These are phyloP conservation scores for Thalpophila matura DNA, from an alignment of 2,888 invertebrate species.

Conservation along the genomic window DNA sequence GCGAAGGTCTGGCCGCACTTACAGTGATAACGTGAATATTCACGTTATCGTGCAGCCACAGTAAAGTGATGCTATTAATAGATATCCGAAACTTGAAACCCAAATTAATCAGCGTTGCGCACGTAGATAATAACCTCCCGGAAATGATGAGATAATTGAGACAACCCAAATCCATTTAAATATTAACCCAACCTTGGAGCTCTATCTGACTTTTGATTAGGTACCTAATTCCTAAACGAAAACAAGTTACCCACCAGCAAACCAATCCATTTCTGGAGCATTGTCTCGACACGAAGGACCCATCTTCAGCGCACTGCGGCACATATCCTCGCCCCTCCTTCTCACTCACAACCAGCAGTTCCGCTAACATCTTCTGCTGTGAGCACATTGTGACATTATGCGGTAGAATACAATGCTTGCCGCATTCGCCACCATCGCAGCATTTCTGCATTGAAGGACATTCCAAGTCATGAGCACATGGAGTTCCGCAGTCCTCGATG, in stretches of 20 bases:
- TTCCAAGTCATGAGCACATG: conserved; percentile 95
- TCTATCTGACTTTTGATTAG: too few relatives aligned
- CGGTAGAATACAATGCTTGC: conserved; percentile 93
- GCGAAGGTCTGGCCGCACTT: too few relatives aligned
- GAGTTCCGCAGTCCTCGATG: conserved; percentile 91
- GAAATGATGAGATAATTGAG: too few relatives aligned
- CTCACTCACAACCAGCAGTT: conserved; percentile 94
- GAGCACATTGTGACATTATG: conserved; percentile 95
- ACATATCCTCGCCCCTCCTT: conserved; percentile 95
- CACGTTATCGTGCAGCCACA: too few relatives aligned
- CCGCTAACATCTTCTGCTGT: conserved; percentile 94
- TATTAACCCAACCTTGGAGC: too few relatives aligned
- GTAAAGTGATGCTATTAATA: too few relatives aligned
- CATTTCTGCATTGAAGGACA: conserved; percentile 96
- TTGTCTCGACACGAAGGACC: conserved; percentile 93
- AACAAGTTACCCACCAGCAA: conserved; percentile 92
- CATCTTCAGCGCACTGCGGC: conserved; percentile 94
- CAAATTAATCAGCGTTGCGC: too few relatives aligned
- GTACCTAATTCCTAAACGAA: background rate
- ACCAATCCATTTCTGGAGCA: conserved; percentile 96
- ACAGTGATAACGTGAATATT: too few relatives aligned
- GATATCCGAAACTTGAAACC: too few relatives aligned
- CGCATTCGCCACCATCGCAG: conserved; percentile 94
- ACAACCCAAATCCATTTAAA: too few relatives aligned
- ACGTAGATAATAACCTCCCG: too few relatives aligned